Conservation (phyloP, 1,140 invertebrate genomes). For the Drosophila varians region DNA sequence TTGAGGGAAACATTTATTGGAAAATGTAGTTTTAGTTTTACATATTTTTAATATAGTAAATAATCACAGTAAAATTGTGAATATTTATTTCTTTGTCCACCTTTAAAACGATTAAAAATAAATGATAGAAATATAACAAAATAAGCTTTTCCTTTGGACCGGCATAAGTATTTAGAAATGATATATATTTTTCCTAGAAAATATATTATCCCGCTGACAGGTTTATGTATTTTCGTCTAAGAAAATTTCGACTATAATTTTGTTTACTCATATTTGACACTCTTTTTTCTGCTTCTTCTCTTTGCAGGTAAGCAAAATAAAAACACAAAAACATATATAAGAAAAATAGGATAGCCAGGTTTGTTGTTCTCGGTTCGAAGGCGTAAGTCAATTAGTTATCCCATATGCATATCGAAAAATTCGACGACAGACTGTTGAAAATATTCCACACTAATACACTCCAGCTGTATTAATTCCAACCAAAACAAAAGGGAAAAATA, state of each 20-base stretch:
- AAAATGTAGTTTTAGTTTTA: too few relatives aligned
- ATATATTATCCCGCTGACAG: conserved; percentile 41
- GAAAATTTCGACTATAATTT: conserved; percentile 13
- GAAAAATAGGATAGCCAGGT: conserved; percentile 9
- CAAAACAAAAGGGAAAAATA: conserved; percentile 42
- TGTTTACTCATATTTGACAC: conserved; percentile 67
- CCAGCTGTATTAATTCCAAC: conserved; percentile 66
- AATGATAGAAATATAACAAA: background rate
- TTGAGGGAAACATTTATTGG: too few relatives aligned
- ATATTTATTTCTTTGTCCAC: background rate
- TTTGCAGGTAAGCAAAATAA: conserved; percentile 70
- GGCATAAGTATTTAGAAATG: background rate
- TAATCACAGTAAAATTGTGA: too few relatives aligned
- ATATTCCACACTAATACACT: conserved; percentile 58
- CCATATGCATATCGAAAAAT: conserved; percentile 2
- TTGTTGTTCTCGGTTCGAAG: conserved; percentile 11
- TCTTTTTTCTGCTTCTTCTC: conserved; percentile 44
- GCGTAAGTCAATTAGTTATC: conserved; percentile 66
- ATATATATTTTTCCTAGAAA: conserved; percentile 24
- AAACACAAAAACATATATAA: conserved; percentile 17
- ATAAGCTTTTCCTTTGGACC: too few relatives aligned
- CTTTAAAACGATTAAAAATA: conserved; percentile 7
- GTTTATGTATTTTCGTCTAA: conserved; percentile 45
- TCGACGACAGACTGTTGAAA: too few relatives aligned
- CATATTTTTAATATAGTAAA: too few relatives aligned